Evolutionary conservation across 2,888 invertebrate species (phyloP).

Genomic region (Philereme transversata): DNA sequence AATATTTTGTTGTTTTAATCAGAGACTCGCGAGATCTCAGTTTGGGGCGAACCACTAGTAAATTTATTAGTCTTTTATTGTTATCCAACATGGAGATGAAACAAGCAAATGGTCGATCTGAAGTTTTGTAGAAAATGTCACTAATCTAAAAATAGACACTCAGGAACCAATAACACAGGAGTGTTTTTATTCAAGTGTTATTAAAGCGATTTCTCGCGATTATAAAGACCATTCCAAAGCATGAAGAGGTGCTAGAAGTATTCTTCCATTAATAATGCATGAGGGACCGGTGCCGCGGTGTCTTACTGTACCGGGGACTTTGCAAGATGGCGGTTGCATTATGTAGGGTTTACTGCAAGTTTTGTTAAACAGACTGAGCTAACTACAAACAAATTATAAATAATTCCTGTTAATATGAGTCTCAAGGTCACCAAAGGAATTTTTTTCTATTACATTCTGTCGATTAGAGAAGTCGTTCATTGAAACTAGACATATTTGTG

Average conservation of each 20-base stretch:
- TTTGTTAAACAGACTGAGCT: background rate
- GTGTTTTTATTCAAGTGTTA: background rate
- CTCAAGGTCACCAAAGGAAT: no score
- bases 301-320: background rate
- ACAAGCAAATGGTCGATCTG: background rate
- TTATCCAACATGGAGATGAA: background rate
- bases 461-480: no score
- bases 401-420: no score
- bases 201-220: conserved; percentile 11
- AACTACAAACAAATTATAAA: no score
- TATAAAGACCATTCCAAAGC: conserved; percentile 9
- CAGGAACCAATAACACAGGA: background rate
- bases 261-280: conserved; percentile 20
- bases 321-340: conserved; percentile 13
- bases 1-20: no score
- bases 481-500: no score
- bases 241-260: conserved; percentile 14
- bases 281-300: conserved; percentile 1
- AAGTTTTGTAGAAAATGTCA: background rate
- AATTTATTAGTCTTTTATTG: background rate
- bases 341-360: conserved; percentile 9
- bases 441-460: no score
- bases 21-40: no score
- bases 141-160: background rate
- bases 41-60: no score